These are phyloP conservation scores for Charanyca ferruginea DNA, from an alignment of 2,888 invertebrate species.

Conservation along the genomic window DNA sequence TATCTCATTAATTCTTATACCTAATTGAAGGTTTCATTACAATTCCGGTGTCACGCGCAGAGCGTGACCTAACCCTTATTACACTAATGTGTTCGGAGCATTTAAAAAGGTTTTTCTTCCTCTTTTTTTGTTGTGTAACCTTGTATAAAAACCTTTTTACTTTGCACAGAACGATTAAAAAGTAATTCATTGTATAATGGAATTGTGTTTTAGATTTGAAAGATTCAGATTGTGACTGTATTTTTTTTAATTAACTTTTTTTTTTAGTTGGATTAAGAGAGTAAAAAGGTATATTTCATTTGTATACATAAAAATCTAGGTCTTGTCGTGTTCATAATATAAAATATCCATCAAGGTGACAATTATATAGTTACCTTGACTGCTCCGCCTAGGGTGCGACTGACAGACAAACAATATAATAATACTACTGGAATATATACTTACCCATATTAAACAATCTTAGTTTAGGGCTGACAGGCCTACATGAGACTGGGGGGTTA, in stretches of 20 bases:
- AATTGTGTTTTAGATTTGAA: conserved; percentile 33
- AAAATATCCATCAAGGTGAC: too few relatives aligned
- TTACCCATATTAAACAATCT: too few relatives aligned
- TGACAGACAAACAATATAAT: too few relatives aligned
- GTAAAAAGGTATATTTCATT: neutral
- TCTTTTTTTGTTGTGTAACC: conserved; percentile 35
- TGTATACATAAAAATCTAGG: neutral
- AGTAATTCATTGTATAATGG: conserved; percentile 40
- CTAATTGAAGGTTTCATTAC: conserved; percentile 71
- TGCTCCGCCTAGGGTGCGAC: too few relatives aligned
- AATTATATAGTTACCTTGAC: too few relatives aligned
- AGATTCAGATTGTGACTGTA: neutral
- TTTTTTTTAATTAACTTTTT: neutral
- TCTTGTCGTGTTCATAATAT: too few relatives aligned
- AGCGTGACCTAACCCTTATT: conserved; percentile 76
- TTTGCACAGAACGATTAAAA: conserved; percentile 38
- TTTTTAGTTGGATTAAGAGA: neutral
- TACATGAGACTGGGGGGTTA: too few relatives aligned
- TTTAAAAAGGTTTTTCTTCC: conserved; percentile 61
- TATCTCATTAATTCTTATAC: conserved; percentile 52
- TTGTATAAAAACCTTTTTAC: conserved; percentile 39
- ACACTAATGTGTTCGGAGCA: conserved; percentile 76
- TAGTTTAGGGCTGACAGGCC: too few relatives aligned
- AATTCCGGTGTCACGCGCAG: conserved; percentile 72
- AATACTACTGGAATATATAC: too few relatives aligned